These are phyloP conservation scores for Phoeniculus purpureus DNA, from an alignment of 2,797 vertebrate species.

Conservation along the genomic window DNA sequence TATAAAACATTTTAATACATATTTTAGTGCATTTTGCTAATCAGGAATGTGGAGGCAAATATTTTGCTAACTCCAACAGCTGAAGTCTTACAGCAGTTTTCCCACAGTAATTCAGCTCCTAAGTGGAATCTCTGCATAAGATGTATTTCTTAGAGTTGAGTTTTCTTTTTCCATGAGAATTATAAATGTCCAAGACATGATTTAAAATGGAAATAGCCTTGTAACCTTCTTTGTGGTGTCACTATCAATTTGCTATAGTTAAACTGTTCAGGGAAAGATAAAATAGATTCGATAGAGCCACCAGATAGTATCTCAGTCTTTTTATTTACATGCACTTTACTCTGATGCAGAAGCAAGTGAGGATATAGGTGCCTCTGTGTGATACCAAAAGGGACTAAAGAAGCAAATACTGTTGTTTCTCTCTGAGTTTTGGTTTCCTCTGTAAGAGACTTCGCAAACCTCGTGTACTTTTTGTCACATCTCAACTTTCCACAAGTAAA, in stretches of 20 bases:
- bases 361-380: not conserved
- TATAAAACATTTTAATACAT: not conserved
- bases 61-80: not conserved
- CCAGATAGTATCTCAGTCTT: slow-evolving; percentile 9
- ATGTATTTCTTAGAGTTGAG: not conserved
- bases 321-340: not conserved
- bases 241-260: slow-evolving; percentile 7
- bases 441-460: not conserved
- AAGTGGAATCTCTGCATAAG: not conserved
- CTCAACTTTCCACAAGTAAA: no score
- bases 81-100: not conserved
- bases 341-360: not conserved
- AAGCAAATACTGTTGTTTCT: not conserved
- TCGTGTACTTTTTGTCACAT: accelerated
- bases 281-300: not conserved
- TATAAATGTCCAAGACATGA: not conserved
- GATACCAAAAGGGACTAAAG: not conserved
- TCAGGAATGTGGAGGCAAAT: not conserved
- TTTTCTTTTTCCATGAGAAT: not conserved
- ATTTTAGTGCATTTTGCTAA: not conserved
- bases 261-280: not conserved
- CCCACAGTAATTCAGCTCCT: not conserved
- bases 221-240: not conserved
- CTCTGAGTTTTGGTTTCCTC: not conserved
- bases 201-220: not conserved